Evolutionary conservation across 1,140 invertebrate species (phyloP), one percentile per base, ranked within the genome.

Genomic region (Melitaea cinxia): DNA sequence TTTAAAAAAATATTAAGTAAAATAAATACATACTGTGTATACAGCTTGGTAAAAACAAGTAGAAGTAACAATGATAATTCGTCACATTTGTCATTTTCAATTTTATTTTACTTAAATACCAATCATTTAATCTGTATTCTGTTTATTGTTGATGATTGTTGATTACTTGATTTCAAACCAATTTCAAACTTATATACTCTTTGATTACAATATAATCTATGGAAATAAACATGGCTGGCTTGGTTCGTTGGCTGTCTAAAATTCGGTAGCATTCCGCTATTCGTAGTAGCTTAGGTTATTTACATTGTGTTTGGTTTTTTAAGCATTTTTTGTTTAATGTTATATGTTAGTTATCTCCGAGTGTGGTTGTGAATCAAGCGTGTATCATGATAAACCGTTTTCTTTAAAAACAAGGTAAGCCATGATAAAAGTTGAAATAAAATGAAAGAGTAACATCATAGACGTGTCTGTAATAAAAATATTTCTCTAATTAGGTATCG

Each of bases 401-500:
- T 74, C 70, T 72, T 52, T 76, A 47, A 72, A 61, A 71, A 84
- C 70, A 88, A 90, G 88, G 85, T 89, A 85, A 89, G 83, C 56
- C 58, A 33, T 65, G 58, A 65, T 64, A 17, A 35, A 70, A 37
- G 63, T 45, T 70, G 37, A 47, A 12, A 15, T 42, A 52, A n/a
- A 37, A 45, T 35, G 33, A 33, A 7, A 35, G 63, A 57, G 35
- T 30, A 52, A 55, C 57, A 37, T 53, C 12, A 23, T 53, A 49
- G n/a, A 56, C 37, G 24, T 52, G 39, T 54, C 57, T 79, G 65
- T 80, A 86, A 83, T 72, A 42, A 14, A 47, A 33, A 47, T 55
- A 47, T 89, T 91, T 91, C 72, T 85, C 68, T 83, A 82, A 91
- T 61, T 91, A 91, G 89, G 89, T 91, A 85, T 80, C 73, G 75